Percentiles rank a stretch among this genome's conserved stretches.
Conservation (phyloP, 2,113 vertebrate species). For the Hippocampus guttulatus region DNA sequence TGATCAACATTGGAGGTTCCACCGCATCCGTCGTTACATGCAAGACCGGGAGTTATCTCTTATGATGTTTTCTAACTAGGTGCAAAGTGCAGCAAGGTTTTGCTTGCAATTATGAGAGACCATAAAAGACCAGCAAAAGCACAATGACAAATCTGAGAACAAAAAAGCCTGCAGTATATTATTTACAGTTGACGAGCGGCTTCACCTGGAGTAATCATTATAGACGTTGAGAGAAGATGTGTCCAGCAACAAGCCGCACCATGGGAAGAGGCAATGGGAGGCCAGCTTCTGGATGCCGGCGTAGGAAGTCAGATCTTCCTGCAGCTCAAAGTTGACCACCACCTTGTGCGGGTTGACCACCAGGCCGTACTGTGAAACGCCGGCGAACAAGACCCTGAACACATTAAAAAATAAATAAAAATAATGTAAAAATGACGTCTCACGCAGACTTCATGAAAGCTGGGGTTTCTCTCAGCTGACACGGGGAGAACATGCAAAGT, state of each 20-base stretch:
- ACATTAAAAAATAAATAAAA: background rate
- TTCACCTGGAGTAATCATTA: conserved; percentile 85
- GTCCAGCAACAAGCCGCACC: conserved; percentile 89
- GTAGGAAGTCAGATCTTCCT: conserved; percentile 21
- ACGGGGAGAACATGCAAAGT: too few species aligned
- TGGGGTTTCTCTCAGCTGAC: background rate
- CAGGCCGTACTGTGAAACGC: conserved; percentile 86
- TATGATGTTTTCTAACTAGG: conserved; percentile 11
- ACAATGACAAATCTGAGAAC: background rate
- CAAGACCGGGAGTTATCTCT: background rate
- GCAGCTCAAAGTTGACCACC: conserved; percentile 80
- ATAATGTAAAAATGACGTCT: background rate
- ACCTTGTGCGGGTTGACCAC: conserved; percentile 82
- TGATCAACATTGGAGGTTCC: background rate
- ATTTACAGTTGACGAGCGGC: background rate
- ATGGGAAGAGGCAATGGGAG: conserved; percentile 75
- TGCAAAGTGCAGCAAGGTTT: conserved; percentile 33
- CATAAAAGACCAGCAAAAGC: conserved; percentile 26
- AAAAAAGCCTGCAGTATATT: background rate
- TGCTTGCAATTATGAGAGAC: conserved; percentile 10
- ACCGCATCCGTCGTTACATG: background rate
- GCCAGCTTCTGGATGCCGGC: conserved; percentile 67
- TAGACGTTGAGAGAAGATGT: conserved; percentile 77
- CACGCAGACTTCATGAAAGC: background rate
- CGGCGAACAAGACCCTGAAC: conserved; percentile 76